A percentile compares a stretch with the other conserved stretches of the same genome.
Evolutionary conservation across 2,113 vertebrate genomes (phyloP).

Genomic region (Dipodomys stephensi): DNA sequence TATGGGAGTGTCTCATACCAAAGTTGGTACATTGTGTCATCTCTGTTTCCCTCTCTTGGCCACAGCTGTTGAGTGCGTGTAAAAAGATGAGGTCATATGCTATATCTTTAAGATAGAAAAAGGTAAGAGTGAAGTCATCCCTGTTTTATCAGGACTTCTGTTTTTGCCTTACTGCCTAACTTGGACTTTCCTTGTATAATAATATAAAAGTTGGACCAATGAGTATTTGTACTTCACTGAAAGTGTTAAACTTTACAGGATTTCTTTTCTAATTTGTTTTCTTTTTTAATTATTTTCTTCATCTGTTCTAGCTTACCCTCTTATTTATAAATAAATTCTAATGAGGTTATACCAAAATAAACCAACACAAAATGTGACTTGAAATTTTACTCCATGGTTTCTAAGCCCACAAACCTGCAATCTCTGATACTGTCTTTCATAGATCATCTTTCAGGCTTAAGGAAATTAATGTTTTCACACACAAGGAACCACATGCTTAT

Average conservation of each 20-base stretch:
- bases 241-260: not conserved
- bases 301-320: not conserved
- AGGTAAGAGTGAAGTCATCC: no score
- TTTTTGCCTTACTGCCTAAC: not conserved
- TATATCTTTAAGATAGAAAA: no score
- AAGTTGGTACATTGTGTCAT: no score
- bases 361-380: not conserved
- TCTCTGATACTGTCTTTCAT: not conserved
- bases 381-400: not conserved
- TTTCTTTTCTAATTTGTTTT: not conserved
- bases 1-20: no score
- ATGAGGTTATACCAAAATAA: not conserved
- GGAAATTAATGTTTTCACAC: not conserved
- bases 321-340: not conserved
- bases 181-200: not conserved
- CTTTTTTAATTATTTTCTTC: not conserved
- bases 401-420: not conserved
- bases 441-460: not conserved
- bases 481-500: not conserved
- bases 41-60: no score
- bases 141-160: not conserved
- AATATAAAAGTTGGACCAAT: not conserved
- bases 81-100: no score
- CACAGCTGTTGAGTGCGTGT: no score
- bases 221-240: not conserved